Conservation (phyloP, 2,113 vertebrate species). For the Brachyhypopomus occidentalis region DNA sequence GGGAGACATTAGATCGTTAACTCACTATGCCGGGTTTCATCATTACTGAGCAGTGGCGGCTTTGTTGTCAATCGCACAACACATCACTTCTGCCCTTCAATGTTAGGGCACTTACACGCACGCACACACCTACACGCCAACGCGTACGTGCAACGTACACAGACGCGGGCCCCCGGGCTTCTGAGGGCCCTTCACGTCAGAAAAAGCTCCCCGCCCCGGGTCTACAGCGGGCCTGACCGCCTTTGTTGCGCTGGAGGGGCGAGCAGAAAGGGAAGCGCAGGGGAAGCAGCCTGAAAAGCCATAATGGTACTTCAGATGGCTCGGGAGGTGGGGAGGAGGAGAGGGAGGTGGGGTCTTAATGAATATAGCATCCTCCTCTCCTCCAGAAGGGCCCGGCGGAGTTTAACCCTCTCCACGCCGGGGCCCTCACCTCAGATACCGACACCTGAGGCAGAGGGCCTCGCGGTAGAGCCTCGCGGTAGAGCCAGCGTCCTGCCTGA, state of each 20-base stretch:
- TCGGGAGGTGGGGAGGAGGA: constrained; percentile 71
- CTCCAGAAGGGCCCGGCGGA: constrained; percentile 65
- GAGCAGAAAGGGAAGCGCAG: constrained; percentile 72
- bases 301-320: constrained; percentile 77
- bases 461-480: too few relatives aligned
- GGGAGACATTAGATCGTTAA: constrained; percentile 78
- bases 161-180: constrained; percentile 56
- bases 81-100: constrained; percentile 65
- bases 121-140: constrained; percentile 9
- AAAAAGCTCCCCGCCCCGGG: constrained; percentile 53
- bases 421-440: too few relatives aligned
- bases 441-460: too few relatives aligned
- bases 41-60: constrained; percentile 73
- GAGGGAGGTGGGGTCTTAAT: constrained; percentile 67
- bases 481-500: too few relatives aligned
- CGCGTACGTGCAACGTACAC: constrained; percentile 3
- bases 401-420: constrained; percentile 24
- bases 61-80: constrained; percentile 76
- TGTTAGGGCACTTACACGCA: constrained; percentile 58
- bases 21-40: constrained; percentile 73
- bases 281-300: constrained; percentile 80
- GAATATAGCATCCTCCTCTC: constrained; percentile 74
- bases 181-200: constrained; percentile 66
- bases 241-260: constrained; percentile 73
- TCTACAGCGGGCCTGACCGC: constrained; percentile 65